Base-by-base conservation (phyloP, 2,888 invertebrate species). In the Phyto melanocephala region DNA sequence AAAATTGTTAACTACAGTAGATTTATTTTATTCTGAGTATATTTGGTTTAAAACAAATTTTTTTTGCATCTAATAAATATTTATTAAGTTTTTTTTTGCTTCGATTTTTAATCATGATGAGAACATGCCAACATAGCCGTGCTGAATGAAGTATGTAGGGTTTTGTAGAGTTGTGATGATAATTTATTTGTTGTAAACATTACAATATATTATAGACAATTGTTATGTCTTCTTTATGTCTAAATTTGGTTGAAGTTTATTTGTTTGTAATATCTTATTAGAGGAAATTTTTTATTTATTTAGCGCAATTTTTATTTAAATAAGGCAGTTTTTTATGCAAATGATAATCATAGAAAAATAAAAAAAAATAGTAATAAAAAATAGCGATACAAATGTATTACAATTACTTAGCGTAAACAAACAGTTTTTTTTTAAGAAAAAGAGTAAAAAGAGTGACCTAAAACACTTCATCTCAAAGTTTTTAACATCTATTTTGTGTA, bases 221-320 rank as follows among this genome's bases (percentile, higher is more conserved):
- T 72, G 65, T 79, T 50, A 60, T 80, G 58, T 72, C 79, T 52
- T 67, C 71, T 72, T 67, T 67, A 67, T 60, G 79, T 72, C 72
- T 67, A 45, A 52, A 60, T 72, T 72, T 65, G 40, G 15, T 13
- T 15, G 20, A 58, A 45, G 17, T 58, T 45, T 42, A 62, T 58
- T 68, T 77, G 60, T 72, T 79, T 52, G 11, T 17, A 33, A 67
- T 72, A 24, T 37, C 45, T 72, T 72, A 37, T 60, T 79, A 50
- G 42, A 52, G 11, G 13, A 52, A 54, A 65, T 58, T 58, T 50
- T 15, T 37, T 22, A 42, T 79, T 45, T 37, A 50, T 24, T 50
- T 60, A 24, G n/a, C n/a, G n/a, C n/a, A n/a, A 35, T 15, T 58
- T 70, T 40, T 54, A 24, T 24, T n/a, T n/a, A n/a, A n/a, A n/a